Percentiles rank a stretch among this genome's conserved stretches.
phyloP scores from a whole-genome alignment of 2,113 vertebrate species.

The Poeciliopsis retropinna region DNA sequence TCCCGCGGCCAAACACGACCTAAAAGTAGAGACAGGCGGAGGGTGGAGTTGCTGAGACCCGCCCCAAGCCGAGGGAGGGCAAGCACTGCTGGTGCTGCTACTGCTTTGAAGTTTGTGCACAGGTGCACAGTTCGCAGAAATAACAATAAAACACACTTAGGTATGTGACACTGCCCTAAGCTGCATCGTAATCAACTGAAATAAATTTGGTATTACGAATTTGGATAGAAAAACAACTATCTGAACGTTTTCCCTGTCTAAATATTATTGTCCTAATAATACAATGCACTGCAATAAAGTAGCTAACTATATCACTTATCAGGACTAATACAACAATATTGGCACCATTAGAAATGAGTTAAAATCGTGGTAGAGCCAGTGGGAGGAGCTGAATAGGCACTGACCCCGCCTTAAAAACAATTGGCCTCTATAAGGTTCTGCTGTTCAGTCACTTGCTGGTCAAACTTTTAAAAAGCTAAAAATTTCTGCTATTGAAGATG shows the following conservation, averaged over 20 bases:
- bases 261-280: no score
- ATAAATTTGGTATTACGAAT: no score
- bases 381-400: background rate
- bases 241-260: no score
- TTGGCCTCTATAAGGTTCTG: background rate
- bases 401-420: background rate
- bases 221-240: no score
- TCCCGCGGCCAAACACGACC: background rate
- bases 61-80: constrained; percentile 38
- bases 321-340: no score
- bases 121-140: constrained; percentile 4
- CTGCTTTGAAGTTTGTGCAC: background rate
- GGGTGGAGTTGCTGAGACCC: constrained; percentile 21
- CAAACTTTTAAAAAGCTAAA: no score
- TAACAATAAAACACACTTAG: background rate
- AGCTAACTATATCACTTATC: no score
- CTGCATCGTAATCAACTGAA: background rate
- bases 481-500: no score
- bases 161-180: no score
- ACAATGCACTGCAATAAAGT: no score
- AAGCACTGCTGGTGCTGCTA: background rate
- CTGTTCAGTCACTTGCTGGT: no score
- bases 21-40: constrained; percentile 7
- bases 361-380: background rate
- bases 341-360: background rate